Percentiles rank a stretch among this genome's conserved stretches.
These are phyloP conservation scores for Clarias platycephalus DNA, from an alignment of 2,797 vertebrate genomes.

Conservation along the genomic window DNA sequence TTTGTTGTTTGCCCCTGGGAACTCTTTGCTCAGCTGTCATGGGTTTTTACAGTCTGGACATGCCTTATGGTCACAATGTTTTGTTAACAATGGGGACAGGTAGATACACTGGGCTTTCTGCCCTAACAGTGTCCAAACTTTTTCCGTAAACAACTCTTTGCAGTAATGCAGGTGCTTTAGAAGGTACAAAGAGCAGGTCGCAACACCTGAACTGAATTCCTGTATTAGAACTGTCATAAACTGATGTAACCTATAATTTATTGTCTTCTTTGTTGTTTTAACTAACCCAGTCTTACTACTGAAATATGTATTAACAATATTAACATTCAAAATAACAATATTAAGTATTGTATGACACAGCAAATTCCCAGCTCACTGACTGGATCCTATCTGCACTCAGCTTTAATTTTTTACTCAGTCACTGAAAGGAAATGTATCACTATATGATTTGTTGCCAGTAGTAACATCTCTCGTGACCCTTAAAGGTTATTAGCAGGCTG, in stretches of 20 bases:
- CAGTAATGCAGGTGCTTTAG: background rate
- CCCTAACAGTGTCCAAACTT: background rate
- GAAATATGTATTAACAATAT: background rate
- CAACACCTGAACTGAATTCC: background rate
- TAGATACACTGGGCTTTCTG: background rate
- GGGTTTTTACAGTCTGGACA: background rate
- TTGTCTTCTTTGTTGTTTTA: background rate
- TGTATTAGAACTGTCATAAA: background rate
- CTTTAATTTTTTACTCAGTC: background rate
- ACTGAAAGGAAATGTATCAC: background rate
- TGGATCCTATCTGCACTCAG: background rate
- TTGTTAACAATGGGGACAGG: background rate
- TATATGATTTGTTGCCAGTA: background rate
- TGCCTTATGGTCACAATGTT: background rate
- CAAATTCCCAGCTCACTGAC: background rate
- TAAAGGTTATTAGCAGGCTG: background rate
- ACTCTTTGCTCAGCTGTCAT: too few relatives aligned
- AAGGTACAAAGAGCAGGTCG: background rate
- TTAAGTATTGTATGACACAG: background rate
- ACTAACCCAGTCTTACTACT: background rate
- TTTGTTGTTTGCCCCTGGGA: too few relatives aligned
- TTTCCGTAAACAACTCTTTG: background rate
- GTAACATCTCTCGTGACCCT: background rate
- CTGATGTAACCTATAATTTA: background rate
- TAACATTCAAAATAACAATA: too few relatives aligned